phyloP scores from a whole-genome alignment of 2,113 vertebrate genomes.

The Balaeniceps rex region DNA sequence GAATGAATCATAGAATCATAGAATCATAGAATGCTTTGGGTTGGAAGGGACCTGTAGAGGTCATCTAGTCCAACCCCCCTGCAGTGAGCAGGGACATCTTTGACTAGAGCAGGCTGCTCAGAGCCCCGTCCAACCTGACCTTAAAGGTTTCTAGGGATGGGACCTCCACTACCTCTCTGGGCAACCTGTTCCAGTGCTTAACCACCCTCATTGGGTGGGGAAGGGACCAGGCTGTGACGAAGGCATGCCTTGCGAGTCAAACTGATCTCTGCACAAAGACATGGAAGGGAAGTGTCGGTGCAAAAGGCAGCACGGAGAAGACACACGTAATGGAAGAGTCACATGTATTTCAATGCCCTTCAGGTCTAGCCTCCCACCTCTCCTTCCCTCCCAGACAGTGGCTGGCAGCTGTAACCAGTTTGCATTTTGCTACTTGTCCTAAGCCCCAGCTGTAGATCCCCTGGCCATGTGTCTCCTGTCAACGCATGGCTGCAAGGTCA shows the following conservation, averaged over 20 bases:
- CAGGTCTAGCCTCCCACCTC: not conserved
- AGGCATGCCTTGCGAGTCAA: not conserved
- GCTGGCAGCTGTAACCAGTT: not conserved
- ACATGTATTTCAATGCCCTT: not conserved
- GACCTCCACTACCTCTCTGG: no score
- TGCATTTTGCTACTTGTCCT: not conserved
- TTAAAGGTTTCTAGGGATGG: no score
- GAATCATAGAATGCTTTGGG: no score
- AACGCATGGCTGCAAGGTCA: accelerated
- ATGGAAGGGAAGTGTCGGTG: not conserved
- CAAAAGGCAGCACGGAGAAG: not conserved
- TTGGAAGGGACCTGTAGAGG: no score
- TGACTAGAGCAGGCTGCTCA: no score
- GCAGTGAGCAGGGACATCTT: no score
- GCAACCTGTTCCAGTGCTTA: no score
- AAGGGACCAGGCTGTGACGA: not conserved
- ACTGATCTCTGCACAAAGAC: not conserved
- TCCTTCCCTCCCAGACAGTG: not conserved
- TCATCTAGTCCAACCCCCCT: no score
- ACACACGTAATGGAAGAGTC: not conserved
- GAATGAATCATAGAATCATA: no score
- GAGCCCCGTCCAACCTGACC: no score
- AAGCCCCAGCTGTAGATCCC: not conserved
- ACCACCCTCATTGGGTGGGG: no score
- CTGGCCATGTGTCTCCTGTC: not conserved